Percentiles rank a stretch among this genome's conserved stretches.
These are phyloP conservation scores for Phataginus tricuspis DNA, from an alignment of 2,797 vertebrate species.

Conservation along the genomic window DNA sequence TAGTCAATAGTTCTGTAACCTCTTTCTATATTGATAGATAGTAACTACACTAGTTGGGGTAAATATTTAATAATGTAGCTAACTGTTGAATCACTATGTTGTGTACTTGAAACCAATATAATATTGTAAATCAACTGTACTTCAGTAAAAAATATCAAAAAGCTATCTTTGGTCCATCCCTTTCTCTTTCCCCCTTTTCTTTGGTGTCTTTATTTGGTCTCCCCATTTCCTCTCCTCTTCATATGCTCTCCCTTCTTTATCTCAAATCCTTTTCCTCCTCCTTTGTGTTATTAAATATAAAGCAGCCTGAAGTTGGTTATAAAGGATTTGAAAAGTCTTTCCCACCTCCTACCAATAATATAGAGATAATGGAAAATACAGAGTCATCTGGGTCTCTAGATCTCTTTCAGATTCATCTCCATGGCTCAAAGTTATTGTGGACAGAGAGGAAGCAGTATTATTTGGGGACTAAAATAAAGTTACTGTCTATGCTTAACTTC, in stretches of 20 bases:
- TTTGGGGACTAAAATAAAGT: not conserved
- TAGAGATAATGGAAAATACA: not conserved
- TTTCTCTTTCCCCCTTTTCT: not conserved
- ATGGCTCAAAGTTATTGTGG: not conserved
- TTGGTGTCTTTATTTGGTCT: not conserved
- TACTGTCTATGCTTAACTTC: not conserved
- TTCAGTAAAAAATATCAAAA: too few species aligned
- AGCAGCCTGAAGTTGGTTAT: not conserved
- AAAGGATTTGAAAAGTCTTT: slow-evolving; percentile 2
- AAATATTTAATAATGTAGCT: too few species aligned
- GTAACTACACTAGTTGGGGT: too few species aligned
- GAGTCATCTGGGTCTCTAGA: not conserved
- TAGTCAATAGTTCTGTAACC: too few species aligned
- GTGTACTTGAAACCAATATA: too few species aligned
- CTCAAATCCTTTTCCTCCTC: not conserved
- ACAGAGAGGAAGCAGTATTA: not conserved
- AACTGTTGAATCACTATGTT: too few species aligned
- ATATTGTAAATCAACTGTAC: too few species aligned
- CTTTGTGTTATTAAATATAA: not conserved
- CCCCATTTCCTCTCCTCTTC: not conserved
- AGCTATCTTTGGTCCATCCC: not conserved
- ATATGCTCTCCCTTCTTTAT: not conserved
- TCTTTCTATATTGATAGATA: too few species aligned
- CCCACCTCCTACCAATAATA: not conserved
- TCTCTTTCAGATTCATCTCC: not conserved